phyloP scores from a whole-genome alignment of 1,140 invertebrate species.

The Zaprionus ornatus region DNA sequence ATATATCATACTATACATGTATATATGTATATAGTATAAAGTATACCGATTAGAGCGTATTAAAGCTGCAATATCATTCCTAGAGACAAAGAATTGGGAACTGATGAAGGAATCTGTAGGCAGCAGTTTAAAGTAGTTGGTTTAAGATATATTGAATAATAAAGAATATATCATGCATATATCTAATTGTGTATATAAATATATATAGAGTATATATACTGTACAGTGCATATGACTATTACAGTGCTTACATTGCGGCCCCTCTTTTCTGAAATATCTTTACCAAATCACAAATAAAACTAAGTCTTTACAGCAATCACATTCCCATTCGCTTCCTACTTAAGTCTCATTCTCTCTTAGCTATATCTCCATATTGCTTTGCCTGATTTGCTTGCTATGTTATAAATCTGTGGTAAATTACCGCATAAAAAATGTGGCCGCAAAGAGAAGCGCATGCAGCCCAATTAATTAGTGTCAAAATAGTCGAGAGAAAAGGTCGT shows the following conservation, averaged over 20 bases:
- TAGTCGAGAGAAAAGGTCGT: conserved; percentile 20
- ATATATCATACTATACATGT: too few species aligned
- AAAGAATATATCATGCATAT: too few species aligned
- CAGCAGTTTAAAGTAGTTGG: too few species aligned
- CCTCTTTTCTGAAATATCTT: rapidly evolving
- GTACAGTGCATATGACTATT: neutral
- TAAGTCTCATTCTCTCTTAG: neutral
- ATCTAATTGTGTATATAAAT: too few species aligned
- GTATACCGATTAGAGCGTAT: too few species aligned
- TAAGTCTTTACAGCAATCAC: neutral
- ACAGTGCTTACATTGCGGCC: neutral
- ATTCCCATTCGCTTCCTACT: neutral
- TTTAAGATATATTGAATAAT: too few species aligned
- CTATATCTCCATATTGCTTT: neutral
- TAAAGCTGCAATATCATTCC: too few species aligned
- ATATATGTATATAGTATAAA: too few species aligned
- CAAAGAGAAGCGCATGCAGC: conserved; percentile 50
- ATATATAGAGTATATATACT: too few species aligned
- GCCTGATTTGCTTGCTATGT: conserved; percentile 39
- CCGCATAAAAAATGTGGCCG: conserved; percentile 11
- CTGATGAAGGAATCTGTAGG: too few species aligned
- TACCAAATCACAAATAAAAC: neutral
- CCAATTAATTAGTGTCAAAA: conserved; percentile 81
- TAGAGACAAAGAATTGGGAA: too few species aligned
- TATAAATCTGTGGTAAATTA: conserved; percentile 39